These are phyloP conservation scores for Chloroclysta siterata DNA, from an alignment of 2,888 invertebrate genomes.

Conservation along the genomic window DNA sequence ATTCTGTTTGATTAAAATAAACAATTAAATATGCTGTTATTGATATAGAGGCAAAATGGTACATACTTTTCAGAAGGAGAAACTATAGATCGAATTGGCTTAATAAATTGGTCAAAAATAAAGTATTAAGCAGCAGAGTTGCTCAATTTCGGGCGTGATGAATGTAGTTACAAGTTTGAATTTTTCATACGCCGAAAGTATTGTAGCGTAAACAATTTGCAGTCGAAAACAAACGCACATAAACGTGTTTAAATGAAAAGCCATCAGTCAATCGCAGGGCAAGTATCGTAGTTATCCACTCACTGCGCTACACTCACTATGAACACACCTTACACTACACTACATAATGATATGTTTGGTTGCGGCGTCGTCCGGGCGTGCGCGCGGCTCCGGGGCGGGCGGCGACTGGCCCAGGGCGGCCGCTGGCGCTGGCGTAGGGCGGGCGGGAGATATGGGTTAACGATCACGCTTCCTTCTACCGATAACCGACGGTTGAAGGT, in stretches of 20 bases:
- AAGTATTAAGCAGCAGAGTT: not conserved
- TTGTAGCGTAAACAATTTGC: too few species aligned
- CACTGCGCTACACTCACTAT: constrained; percentile 16
- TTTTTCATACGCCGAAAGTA: not conserved
- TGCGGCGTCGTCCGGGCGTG: constrained; percentile 65
- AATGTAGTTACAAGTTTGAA: not conserved
- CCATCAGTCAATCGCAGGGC: not conserved
- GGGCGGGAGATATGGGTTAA: constrained; percentile 67
- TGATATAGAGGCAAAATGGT: not conserved
- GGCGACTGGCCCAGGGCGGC: constrained; percentile 70
- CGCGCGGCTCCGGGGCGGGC: constrained; percentile 68
- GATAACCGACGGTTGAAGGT: constrained; percentile 58
- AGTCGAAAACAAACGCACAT: not conserved
- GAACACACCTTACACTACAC: constrained; percentile 39
- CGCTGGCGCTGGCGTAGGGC: constrained; percentile 66
- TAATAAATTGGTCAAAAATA: not conserved
- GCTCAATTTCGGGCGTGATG: not conserved
- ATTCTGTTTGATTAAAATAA: not conserved
- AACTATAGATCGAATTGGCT: too few species aligned
- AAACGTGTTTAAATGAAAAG: not conserved
- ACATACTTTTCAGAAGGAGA: too few species aligned
- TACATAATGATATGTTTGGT: constrained; percentile 74
- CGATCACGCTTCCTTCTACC: constrained; percentile 68
- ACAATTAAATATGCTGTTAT: not conserved
- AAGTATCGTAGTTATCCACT: not conserved